phyloP scores from a whole-genome alignment of 2,888 invertebrate species.

The Drosophila aldrichi region DNA sequence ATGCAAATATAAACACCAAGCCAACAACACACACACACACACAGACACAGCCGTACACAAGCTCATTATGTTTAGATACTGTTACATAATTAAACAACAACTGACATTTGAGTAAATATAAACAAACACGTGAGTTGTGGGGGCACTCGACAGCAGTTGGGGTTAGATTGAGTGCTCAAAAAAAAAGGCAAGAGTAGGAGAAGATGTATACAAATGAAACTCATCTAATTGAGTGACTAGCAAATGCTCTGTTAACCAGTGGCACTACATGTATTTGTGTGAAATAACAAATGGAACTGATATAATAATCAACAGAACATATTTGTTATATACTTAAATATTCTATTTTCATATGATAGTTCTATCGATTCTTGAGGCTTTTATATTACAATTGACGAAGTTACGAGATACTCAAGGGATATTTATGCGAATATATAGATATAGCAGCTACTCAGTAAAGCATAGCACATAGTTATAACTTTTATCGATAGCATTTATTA shows the following conservation, averaged over 20 bases:
- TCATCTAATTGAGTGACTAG: conserved; percentile 2
- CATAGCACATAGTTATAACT: no score
- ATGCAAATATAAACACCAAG: conserved; percentile 29
- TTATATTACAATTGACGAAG: no score
- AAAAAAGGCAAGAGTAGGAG: background rate
- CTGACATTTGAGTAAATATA: conserved; percentile 54
- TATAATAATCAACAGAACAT: background rate
- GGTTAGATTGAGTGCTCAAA: conserved; percentile 1
- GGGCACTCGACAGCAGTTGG: background rate
- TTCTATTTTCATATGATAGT: background rate
- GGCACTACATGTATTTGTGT: background rate
- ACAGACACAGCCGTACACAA: conserved; percentile 24
- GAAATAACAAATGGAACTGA: no score
- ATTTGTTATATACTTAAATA: background rate
- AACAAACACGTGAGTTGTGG: conserved; percentile 26
- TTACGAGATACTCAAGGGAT: no score
- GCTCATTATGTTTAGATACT: conserved; percentile 67
- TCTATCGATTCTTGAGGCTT: no score
- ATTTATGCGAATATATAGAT: no score
- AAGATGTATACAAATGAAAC: conserved; percentile 1
- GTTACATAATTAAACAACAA: conserved; percentile 66
- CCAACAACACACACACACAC: conserved; percentile 24
- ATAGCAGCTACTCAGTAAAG: no score
- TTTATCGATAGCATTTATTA: no score
- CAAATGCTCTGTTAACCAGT: background rate